Percentiles rank a stretch among this genome's conserved stretches.
Evolutionary conservation across 2,113 vertebrate species (phyloP).

Genomic region (Phalacrocorax carbo): DNA sequence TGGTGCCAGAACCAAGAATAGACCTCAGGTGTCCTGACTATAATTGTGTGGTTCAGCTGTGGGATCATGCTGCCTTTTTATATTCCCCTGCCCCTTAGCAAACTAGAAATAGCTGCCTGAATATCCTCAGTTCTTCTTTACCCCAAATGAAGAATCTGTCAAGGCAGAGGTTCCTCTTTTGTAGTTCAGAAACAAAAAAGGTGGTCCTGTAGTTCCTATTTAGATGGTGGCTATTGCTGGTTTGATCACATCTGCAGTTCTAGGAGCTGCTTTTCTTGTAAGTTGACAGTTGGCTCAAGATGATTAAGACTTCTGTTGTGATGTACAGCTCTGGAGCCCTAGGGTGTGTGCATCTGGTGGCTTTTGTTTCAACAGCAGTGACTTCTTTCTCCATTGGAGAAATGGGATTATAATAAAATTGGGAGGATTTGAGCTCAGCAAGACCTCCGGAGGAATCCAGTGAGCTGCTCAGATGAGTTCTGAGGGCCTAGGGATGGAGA

Average conservation of each 20-base stretch:
- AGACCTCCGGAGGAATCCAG: neutral
- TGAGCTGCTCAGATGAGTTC: neutral
- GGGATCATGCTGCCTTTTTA: constrained; percentile 38
- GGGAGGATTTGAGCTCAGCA: neutral
- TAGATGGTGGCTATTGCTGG: neutral
- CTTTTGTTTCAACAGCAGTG: neutral
- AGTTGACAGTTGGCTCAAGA: neutral
- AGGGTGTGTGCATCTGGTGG: neutral
- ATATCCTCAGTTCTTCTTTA: neutral
- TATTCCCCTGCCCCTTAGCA: neutral
- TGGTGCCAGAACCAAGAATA: constrained; percentile 53
- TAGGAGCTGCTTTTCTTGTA: neutral
- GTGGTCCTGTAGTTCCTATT: neutral
- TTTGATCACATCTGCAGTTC: neutral
- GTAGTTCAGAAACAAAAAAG: neutral
- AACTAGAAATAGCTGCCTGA: constrained; percentile 27
- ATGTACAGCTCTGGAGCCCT: neutral
- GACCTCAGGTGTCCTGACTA: constrained; percentile 48
- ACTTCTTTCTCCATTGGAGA: neutral
- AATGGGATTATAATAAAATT: neutral
- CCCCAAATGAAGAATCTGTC: constrained; percentile 3
- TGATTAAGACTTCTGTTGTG: neutral
- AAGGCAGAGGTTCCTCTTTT: constrained; percentile 10
- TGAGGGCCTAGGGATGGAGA: neutral
- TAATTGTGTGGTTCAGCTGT: constrained; percentile 48